Base-by-base conservation (phyloP, 1,140 invertebrate species). In the Lucilia cuprina region DNA sequence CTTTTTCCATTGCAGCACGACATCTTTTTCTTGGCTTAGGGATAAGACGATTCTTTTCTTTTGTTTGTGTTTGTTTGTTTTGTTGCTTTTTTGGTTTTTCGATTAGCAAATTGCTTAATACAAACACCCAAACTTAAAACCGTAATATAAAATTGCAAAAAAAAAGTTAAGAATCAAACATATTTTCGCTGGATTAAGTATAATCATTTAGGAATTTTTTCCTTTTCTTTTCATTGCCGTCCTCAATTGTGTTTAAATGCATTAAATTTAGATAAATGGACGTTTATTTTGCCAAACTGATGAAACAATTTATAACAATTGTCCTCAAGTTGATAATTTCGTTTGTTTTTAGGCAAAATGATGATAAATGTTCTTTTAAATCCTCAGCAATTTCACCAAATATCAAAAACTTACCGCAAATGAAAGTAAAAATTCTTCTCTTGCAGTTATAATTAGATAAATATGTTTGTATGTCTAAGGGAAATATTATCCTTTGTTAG, bases 61-160 rank as follows among this genome's bases (percentile, higher is more conserved):
- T 10, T 41, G 1, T 80, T 80, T 14, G 41, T 2, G 30, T 13
- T 80, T 80, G 34, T n/a, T 41, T 17, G 55, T n/a, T 60, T 17
- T n/a, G n/a, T 10, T n/a, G 8, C 10, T 70, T 21, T 30, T 30
- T 7, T 2, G 19, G 65, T 3, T 14, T 80, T 80, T 80, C 77
- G 77, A 80, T 80, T 80, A 80, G 47, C 77, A 80, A 80, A 80
- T 80, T 80, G 77, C 77, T 80, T 80, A 80, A 80, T 80, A 80
- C 41, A 80, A 80, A 49, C n/a, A n/a, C 65, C 65, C 1, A 25
- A 49, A 49, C 41, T 49, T 17, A 19, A 19, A 41, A 41, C 5
- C 41, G 41, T 41, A 41, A 41, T 8, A 41, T 41, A 41, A 41
- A 41, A 41, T 30, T 3, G 25, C 75, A 49, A 77, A 5, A 8